Evolutionary conservation across 30 jellyfish, hydroid and myxozoan genomes (phyloP), one percentile per base, ranked within the genome.

Genomic region (Hydractinia symbiolongicarpus): DNA sequence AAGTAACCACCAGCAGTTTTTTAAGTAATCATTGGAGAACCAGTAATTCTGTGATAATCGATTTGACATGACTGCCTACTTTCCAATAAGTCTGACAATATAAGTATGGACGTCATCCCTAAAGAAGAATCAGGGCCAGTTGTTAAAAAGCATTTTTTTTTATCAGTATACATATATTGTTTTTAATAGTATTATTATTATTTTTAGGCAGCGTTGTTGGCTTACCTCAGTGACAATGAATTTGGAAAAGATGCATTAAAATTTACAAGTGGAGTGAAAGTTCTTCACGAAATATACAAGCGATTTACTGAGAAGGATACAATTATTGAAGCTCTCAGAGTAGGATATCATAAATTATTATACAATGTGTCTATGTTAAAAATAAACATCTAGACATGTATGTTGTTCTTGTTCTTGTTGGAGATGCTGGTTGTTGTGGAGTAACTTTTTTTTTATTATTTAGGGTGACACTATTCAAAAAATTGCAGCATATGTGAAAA

Each of bases 391-490:
- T 30, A 30, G 44, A 30, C 44, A 1, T 30, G 1, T 30, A 30
- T 30, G 44, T 30, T 30, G 44, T 30, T 30, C 44, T 30, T 30
- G 44, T 2, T 30, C 44, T 30, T 30, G 44, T 30, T 30, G 44
- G 44, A 30, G 44, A 30, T 30, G 54, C 21, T 10, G 14, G 50
- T 11, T n/a, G n/a, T 67, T 11, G 50, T 2, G 3, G 15, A 10
- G 50, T 3, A 0, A 20, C 54, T 68, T 11, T 68, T 68, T 15
- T 20, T 50, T 77, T 15, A 8, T 56, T 61, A 68, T 72, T 58
- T 64, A 89, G 96, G 90, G 90, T 9, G 81, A 81, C 14, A 82
- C 96, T 13, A 69, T 89, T 15, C 83, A 76, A 75, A 79, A 82
- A 70, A 81, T 89, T 10, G 94, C 96, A 5, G 90, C 86, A 2